Percentiles rank a stretch among this genome's conserved stretches.
These are phyloP conservation scores for Smittia sp. DNA, from an alignment of 2,888 invertebrate genomes.

Conservation along the genomic window DNA sequence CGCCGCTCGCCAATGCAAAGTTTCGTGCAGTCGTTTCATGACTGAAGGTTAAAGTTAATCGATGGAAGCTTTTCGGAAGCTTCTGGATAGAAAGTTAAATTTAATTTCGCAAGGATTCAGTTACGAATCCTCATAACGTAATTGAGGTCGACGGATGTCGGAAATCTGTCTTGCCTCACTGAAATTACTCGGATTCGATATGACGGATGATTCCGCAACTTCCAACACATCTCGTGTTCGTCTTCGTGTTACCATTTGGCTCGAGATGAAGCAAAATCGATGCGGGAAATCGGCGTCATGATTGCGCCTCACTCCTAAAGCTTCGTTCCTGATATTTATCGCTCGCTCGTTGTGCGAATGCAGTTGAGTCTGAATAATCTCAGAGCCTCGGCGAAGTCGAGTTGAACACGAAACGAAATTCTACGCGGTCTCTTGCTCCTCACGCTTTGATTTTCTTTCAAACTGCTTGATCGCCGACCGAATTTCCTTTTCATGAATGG, in stretches of 20 bases:
- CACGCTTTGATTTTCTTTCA: background rate
- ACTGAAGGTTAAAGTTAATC: conserved; percentile 2
- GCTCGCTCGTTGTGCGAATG: background rate
- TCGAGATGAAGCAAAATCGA: background rate
- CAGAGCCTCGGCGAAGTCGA: background rate
- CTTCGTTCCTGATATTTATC: background rate
- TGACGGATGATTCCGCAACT: background rate
- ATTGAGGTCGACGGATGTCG: background rate
- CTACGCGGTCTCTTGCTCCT: no score
- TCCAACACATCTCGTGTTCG: background rate
- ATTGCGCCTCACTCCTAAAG: background rate
- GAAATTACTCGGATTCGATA: no score
- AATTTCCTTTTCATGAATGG: conserved; percentile 10
- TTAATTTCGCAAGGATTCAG: background rate
- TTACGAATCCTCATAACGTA: background rate
- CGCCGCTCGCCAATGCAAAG: background rate
- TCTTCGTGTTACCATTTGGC: background rate
- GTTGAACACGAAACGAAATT: no score
- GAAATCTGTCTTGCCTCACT: no score
- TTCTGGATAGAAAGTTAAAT: no score
- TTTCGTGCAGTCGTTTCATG: background rate
- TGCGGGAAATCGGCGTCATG: background rate
- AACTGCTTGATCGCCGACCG: background rate
- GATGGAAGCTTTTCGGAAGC: background rate
- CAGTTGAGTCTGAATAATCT: background rate